phyloP scores from a whole-genome alignment of 2,797 vertebrate genomes.

The Chaunax sp. region DNA sequence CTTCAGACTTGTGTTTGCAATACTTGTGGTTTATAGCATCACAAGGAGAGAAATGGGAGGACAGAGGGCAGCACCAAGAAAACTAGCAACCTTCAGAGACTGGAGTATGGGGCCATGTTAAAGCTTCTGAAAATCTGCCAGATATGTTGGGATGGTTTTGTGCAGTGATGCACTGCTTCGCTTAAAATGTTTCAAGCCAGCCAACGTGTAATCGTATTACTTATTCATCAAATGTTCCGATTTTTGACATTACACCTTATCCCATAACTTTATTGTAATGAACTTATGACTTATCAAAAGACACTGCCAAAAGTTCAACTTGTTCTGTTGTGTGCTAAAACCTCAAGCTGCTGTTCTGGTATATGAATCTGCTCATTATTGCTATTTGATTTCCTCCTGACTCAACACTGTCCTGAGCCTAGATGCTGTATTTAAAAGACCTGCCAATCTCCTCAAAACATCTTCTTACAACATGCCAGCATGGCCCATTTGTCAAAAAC shows the following conservation, averaged over 20 bases:
- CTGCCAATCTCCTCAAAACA: slow-evolving; percentile 11
- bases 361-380: slow-evolving; percentile 4
- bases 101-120: slow-evolving; percentile 24
- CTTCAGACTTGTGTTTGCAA: slow-evolving; percentile 47
- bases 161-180: slow-evolving; percentile 24
- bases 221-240: slow-evolving; percentile 34
- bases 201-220: slow-evolving; percentile 19
- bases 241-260: slow-evolving; percentile 30
- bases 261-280: slow-evolving; percentile 22
- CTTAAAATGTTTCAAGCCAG: slow-evolving; percentile 19
- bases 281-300: too few species aligned
- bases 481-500: slow-evolving; percentile 36
- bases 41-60: slow-evolving; percentile 22
- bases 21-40: slow-evolving; percentile 41
- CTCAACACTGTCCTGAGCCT: not conserved
- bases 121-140: slow-evolving; percentile 40
- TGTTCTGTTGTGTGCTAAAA: not conserved
- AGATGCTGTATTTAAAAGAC: slow-evolving; percentile 10
- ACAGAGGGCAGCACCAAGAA: not conserved
- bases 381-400: slow-evolving; percentile 3
- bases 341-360: slow-evolving; percentile 16
- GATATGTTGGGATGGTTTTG: slow-evolving; percentile 10
- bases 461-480: slow-evolving; percentile 12
- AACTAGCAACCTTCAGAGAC: slow-evolving; percentile 23
- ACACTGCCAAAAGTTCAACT: not conserved